Evolutionary conservation across 2,113 vertebrate species (phyloP).

Genomic region (Symphodus melops): DNA sequence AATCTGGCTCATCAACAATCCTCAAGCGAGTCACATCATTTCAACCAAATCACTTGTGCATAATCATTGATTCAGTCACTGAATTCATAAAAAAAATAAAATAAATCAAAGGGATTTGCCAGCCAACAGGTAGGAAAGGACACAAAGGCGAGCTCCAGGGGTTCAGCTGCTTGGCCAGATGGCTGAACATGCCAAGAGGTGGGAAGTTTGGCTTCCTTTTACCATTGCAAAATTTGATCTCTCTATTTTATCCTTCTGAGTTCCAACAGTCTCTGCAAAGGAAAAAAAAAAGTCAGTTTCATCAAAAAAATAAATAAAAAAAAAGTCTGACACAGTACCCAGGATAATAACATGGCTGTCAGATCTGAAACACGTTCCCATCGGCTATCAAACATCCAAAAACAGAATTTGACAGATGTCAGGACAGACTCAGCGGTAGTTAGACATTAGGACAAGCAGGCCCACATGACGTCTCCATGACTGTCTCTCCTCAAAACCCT

Average conservation of each 20-base stretch:
- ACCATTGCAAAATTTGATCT: neutral
- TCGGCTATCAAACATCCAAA: neutral
- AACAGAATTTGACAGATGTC: conserved; percentile 14
- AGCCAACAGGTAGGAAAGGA: too few relatives aligned
- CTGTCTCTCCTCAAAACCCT: neutral
- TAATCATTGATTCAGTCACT: too few relatives aligned
- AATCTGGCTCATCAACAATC: too few relatives aligned
- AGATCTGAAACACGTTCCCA: conserved; percentile 16
- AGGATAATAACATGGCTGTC: conserved; percentile 4
- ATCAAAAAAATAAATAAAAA: too few relatives aligned
- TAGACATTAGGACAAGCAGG: conserved; percentile 15
- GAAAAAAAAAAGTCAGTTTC: neutral
- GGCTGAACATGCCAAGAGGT: too few relatives aligned
- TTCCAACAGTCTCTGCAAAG: neutral
- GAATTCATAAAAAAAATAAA: too few relatives aligned
- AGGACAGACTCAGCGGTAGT: neutral
- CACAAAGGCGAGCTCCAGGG: too few relatives aligned
- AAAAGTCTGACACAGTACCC: neutral
- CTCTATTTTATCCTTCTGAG: neutral
- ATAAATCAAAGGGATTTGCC: too few relatives aligned
- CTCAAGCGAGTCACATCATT: too few relatives aligned
- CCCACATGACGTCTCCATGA: conserved; percentile 2
- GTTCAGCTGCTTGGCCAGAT: too few relatives aligned
- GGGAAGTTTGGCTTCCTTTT: too few relatives aligned
- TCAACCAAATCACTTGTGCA: too few relatives aligned